phyloP scores from a whole-genome alignment of 2,113 vertebrate genomes.

The Mandrillus leucophaeus region DNA sequence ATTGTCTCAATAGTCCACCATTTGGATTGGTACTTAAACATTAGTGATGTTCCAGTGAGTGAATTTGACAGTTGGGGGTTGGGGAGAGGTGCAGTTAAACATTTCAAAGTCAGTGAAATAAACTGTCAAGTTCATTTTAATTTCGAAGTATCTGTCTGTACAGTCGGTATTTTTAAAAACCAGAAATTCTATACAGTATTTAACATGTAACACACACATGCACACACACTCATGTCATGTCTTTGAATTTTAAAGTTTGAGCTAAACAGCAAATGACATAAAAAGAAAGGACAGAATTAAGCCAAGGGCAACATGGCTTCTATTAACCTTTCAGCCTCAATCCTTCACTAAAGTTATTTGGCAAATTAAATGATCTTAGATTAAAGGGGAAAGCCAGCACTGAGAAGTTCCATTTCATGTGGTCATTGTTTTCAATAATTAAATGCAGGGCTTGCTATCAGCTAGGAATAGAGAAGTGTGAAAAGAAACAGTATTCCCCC shows the following conservation, averaged over 20 bases:
- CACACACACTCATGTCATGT: neutral
- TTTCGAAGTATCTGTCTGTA: neutral
- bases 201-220: neutral
- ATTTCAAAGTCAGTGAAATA: constrained; percentile 12
- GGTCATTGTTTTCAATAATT: constrained; percentile 58
- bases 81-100: neutral
- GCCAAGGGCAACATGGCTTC: constrained; percentile 29
- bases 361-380: constrained; percentile 20
- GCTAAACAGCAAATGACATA: constrained; percentile 34
- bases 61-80: neutral
- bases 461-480: constrained; percentile 55
- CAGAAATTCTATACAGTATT: neutral
- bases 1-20: neutral
- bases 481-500: constrained; percentile 54
- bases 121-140: constrained; percentile 27
- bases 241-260: constrained; percentile 31
- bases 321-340: constrained; percentile 34
- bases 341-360: constrained; percentile 39
- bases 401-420: constrained; percentile 12
- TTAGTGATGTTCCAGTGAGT: neutral
- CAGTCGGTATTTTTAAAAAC: neutral
- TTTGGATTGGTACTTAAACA: constrained; percentile 38
- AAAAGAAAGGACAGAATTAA: constrained; percentile 57
- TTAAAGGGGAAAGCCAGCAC: neutral
- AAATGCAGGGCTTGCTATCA: constrained; percentile 36